Percentiles rank a stretch among this genome's conserved stretches.
Conservation (phyloP, 2,113 vertebrate species). For the Rhegmatorhina hoffmannsi region DNA sequence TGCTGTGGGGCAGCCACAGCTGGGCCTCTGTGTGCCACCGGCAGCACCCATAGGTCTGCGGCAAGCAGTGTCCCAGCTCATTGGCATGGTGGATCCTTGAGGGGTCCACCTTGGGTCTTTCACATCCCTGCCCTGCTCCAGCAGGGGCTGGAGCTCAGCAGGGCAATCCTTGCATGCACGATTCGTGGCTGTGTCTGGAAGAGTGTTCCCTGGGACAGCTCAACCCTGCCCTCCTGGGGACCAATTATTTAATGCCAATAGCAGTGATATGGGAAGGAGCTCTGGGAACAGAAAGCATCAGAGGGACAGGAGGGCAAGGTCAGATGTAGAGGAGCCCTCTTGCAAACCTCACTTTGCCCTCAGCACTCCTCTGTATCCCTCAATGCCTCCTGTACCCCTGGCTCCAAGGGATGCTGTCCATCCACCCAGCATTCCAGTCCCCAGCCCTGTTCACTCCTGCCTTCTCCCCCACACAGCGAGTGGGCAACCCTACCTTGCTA, state of each 20-base stretch:
- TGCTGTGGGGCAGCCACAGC: accelerated
- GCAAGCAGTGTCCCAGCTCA: background rate
- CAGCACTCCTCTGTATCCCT: background rate
- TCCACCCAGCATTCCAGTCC: background rate
- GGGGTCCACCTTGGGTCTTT: background rate
- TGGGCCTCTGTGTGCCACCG: accelerated
- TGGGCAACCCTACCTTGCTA: background rate
- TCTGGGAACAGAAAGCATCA: background rate
- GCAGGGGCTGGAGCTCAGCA: background rate
- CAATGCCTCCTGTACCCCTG: background rate
- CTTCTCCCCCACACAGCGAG: background rate
- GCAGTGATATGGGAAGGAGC: accelerated
- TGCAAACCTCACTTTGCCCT: background rate
- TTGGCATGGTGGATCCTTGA: accelerated
- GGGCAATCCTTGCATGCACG: background rate
- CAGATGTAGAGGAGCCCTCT: background rate
- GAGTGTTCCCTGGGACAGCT: background rate
- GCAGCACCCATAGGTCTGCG: background rate
- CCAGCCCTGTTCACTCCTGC: accelerated
- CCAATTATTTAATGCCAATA: background rate
- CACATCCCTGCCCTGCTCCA: background rate
- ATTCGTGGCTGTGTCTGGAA: accelerated
- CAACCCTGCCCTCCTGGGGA: background rate
- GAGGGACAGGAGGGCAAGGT: background rate
- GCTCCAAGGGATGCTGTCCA: background rate